Evolutionary conservation across 2,888 invertebrate genomes (phyloP).

Genomic region (Altica lythri): DNA sequence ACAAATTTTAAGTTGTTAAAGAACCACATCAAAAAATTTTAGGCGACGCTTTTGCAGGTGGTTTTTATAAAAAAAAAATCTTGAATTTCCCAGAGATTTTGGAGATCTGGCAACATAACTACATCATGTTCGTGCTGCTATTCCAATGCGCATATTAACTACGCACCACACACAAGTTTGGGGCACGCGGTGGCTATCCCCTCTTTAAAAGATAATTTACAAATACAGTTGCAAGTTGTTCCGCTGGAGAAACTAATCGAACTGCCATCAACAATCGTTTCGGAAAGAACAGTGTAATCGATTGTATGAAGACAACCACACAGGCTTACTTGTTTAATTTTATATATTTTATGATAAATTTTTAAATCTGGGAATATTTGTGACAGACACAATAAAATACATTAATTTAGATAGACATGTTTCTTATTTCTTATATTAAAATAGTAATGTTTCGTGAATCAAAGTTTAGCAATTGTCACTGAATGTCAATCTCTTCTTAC

Average conservation of each 20-base stretch:
- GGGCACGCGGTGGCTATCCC: slow-evolving; percentile 48
- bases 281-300: too few species aligned
- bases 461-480: too few species aligned
- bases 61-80: slow-evolving; percentile 25
- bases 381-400: too few species aligned
- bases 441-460: too few species aligned
- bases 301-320: too few species aligned
- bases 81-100: background rate
- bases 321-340: too few species aligned
- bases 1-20: slow-evolving; percentile 2
- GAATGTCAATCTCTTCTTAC: too few species aligned
- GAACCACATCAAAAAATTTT: slow-evolving; percentile 20
- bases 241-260: background rate
- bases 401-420: too few species aligned
- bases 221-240: slow-evolving; percentile 20
- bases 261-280: too few species aligned
- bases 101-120: slow-evolving; percentile 37
- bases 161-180: slow-evolving; percentile 50
- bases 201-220: slow-evolving; percentile 33
- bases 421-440: too few species aligned
- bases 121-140: slow-evolving; percentile 30
- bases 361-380: too few species aligned
- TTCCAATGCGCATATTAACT: slow-evolving; percentile 40
- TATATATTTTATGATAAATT: too few species aligned
- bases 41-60: slow-evolving; percentile 29